Conservation (phyloP, 2,888 invertebrate genomes). For the Eueremaeus valkanovi region DNA sequence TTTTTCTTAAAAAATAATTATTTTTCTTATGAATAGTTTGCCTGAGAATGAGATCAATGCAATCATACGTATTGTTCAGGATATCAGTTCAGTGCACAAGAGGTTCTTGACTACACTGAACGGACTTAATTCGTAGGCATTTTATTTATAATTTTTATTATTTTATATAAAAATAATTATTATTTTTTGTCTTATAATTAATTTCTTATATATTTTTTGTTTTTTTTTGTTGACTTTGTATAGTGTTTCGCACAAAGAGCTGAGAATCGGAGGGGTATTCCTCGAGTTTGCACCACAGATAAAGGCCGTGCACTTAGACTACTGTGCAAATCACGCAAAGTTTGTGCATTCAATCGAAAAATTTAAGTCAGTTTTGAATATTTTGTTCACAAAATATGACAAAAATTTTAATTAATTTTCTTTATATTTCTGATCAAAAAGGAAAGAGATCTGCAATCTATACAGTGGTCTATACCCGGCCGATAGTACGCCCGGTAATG, state of each 20-base stretch:
- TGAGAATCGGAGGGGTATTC: constrained; percentile 86
- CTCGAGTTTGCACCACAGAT: constrained; percentile 62
- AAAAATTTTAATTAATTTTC: not conserved
- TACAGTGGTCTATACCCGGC: not conserved
- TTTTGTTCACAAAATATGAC: too few relatives aligned
- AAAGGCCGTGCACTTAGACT: constrained; percentile 77
- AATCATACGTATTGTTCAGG: constrained; percentile 80
- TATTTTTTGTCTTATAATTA: too few relatives aligned
- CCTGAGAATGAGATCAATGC: constrained; percentile 78
- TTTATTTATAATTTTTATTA: not conserved
- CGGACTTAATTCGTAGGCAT: constrained; percentile 64
- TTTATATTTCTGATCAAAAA: not conserved
- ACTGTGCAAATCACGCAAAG: constrained; percentile 89
- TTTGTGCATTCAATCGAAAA: constrained; percentile 90
- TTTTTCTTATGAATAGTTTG: constrained; percentile 61
- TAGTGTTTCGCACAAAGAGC: constrained; percentile 58
- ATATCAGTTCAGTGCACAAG: constrained; percentile 79
- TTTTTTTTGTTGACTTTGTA: constrained; percentile 25
- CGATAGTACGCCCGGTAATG: constrained; percentile 59
- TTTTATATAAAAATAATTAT: not conserved
- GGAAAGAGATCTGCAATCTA: constrained; percentile 27
- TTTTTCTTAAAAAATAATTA: constrained; percentile 28
- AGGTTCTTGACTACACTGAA: constrained; percentile 73
- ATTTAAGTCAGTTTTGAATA: constrained; percentile 65
- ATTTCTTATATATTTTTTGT: not conserved